A percentile compares a stretch with the other conserved stretches of the same genome.
These are phyloP conservation scores for Camelus dromedarius DNA, from an alignment of 2,113 vertebrate genomes.

Conservation along the genomic window DNA sequence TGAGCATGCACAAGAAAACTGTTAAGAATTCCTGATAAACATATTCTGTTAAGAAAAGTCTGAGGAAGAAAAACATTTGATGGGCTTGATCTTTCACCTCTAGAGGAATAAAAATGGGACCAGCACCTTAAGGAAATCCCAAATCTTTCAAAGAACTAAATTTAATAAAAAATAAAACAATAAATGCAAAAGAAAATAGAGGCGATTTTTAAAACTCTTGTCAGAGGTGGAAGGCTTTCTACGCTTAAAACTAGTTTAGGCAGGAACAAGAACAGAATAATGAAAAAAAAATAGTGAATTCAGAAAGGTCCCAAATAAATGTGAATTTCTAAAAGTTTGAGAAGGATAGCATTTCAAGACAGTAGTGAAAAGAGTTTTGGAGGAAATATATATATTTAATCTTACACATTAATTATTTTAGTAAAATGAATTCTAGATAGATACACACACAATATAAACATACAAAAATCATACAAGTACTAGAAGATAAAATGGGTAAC, in stretches of 20 bases:
- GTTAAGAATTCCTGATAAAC: slow-evolving; percentile 17
- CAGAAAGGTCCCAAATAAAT: neutral
- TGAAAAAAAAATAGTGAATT: neutral
- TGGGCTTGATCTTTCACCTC: neutral
- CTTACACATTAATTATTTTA: neutral
- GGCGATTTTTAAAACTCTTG: neutral
- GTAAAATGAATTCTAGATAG: neutral
- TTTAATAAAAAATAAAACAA: neutral
- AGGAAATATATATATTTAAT: neutral
- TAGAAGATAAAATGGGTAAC: neutral
- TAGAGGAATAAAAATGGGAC: neutral
- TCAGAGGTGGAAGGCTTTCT: neutral
- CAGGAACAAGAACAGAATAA: neutral
- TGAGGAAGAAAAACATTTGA: neutral
- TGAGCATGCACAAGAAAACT: neutral
- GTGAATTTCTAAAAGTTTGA: neutral
- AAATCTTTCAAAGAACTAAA: neutral
- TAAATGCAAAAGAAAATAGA: neutral
- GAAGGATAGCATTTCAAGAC: neutral
- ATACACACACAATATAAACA: neutral
- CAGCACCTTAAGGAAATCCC: neutral
- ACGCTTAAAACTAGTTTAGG: neutral
- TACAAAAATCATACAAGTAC: neutral
- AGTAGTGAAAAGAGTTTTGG: neutral
- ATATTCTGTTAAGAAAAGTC: neutral